Evolutionary conservation across 2,113 vertebrate genomes (phyloP), one percentile per base, ranked within the genome.

Genomic region (Egretta garzetta): DNA sequence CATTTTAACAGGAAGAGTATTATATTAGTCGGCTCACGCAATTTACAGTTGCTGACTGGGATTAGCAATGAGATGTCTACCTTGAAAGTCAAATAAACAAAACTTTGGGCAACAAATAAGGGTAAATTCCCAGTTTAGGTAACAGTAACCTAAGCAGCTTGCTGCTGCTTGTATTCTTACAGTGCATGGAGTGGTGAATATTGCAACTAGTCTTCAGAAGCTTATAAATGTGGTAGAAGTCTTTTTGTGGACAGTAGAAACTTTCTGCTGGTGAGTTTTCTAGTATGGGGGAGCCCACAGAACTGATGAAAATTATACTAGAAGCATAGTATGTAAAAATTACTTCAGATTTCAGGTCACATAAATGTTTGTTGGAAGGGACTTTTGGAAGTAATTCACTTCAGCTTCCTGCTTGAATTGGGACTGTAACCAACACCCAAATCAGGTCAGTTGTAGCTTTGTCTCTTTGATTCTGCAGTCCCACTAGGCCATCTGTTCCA

Each of bases 361-460:
- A 21, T 52, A 88, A 52, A 21, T 79, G 39, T 88, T 89, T 86
- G 18, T 74, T 90, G 77, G 30, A 95, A 85, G 73, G 70, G 60
- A 47, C 77, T 90, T 93, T 59, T 89, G 73, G 80, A 91, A 92
- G 30, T 68, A 49, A 53, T 76, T 85, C 58, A 43, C 93, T 93
- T 87, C 84, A 72, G 14, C 68, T 93, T 94, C 60, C 49, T 88
- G 55, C 86, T 94, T 95, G 72, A 95, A 58, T 32, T 83, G 67
- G 53, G 88, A 45, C 82, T 86, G 59, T 86, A 75, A 70, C 45
- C 88, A 76, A 8, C 30, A 32, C 53, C 77, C 26, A 10, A 10
- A 0, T 66, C 87, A 94, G 94, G 93, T 97, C 94, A 94, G 86
- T 93, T 85, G 47, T 59, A 90, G 90, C 68, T 93, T 92, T 94